A percentile compares a stretch with the other conserved stretches of the same genome.
Evolutionary conservation across 92 coral and sea anemone species (phyloP).

Genomic region (Micromussa lordhowensis): DNA sequence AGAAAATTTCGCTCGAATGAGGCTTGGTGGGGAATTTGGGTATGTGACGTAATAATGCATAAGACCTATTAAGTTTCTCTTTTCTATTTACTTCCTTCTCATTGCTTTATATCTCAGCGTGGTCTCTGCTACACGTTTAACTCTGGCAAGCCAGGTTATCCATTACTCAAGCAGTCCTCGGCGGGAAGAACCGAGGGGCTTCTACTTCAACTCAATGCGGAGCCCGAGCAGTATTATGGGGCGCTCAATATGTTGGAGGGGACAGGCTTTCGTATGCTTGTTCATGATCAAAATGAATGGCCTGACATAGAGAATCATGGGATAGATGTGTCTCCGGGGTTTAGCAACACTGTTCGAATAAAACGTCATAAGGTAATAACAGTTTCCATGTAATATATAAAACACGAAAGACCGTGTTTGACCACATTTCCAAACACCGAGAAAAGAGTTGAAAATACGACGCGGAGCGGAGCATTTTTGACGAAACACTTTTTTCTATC

Average conservation of each 20-base stretch:
- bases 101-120: background rate
- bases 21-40: too few species aligned
- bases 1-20: too few species aligned
- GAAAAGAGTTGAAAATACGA: too few species aligned
- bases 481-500: too few species aligned
- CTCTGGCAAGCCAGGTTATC: slow-evolving; percentile 31
- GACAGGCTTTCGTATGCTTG: slow-evolving; percentile 20
- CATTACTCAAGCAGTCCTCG: background rate
- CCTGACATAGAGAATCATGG: slow-evolving; percentile 33
- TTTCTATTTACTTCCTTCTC: too few species aligned
- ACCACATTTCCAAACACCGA: too few species aligned
- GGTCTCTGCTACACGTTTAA: slow-evolving; percentile 52
- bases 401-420: too few species aligned
- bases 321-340: slow-evolving; percentile 6
- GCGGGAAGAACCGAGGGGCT: slow-evolving; percentile 14
- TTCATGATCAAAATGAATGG: slow-evolving; percentile 35
- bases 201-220: slow-evolving; percentile 1
- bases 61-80: too few species aligned
- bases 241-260: background rate
- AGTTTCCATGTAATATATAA: background rate
- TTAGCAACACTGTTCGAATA: slow-evolving; percentile 8
- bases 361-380: slow-evolving; percentile 17
- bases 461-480: too few species aligned
- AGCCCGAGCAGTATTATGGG: slow-evolving; percentile 41
- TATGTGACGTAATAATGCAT: too few species aligned